Base-by-base conservation (phyloP, 2,797 vertebrate species). In the Meda fulgida region DNA sequence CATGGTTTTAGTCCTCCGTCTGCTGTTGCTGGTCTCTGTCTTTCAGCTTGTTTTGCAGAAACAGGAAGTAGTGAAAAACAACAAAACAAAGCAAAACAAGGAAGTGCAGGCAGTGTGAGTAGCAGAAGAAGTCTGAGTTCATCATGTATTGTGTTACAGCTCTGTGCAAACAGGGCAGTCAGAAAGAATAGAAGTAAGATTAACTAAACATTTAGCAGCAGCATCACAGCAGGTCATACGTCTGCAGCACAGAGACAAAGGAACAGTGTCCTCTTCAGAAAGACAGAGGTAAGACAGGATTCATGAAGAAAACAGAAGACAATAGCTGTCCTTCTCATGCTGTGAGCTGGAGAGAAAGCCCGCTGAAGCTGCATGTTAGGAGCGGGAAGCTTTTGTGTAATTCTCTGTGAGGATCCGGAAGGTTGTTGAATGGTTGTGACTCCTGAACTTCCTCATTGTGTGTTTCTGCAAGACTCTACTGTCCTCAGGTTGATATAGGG, bases 51-150 rank as follows among this genome's bases (percentile, higher is more conserved):
- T 29, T 78, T 87, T 8, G 36, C 1, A 84, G 78, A 84, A 86
- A 73, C 90, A 91, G 91, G 93, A 94, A 93, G 91, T 91, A 80
- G 85, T 70, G 65, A 83, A 88, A 69, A 85, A 83, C n/a, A 84
- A n/a, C 1, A 71, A 67, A 29, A 89, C 88, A 40, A 80, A 91
- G 80, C 69, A 90, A 90, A 94, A 95, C 43, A 91, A 90, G 94
- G 94, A 95, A 94, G 94, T 93, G 87, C 92, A 89, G 63, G 76
- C 51, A 81, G 81, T 67, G 82, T 36, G 9, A 38, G 63, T 31
- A 60, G 66, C 66, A 86, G 38, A 29, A 21, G 89, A 92, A 91
- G 90, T 90, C 73, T 34, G 92, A 91, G 89, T 88, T 70, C 81
- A 65, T 63, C 46, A 88, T 89, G 90, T 91, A 90, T 90, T 70